Conservation (phyloP, 2,888 invertebrate species). For the Drosophila nigricruria region DNA sequence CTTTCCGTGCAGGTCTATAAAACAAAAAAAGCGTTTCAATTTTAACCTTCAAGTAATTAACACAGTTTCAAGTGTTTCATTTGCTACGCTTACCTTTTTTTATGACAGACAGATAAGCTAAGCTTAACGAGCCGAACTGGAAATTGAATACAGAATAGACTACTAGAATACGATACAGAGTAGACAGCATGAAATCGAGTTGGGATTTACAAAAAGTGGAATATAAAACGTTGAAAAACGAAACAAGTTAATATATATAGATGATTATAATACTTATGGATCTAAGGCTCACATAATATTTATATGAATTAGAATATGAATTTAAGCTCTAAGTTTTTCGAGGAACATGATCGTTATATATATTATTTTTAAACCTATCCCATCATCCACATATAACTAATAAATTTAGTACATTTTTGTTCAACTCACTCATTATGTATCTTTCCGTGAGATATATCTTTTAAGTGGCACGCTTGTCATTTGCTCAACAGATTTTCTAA, state of each 20-base stretch:
- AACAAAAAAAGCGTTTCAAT: background rate
- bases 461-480: background rate
- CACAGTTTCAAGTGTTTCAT: background rate
- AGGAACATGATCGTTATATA: no score
- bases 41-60: background rate
- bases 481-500: conserved; percentile 8
- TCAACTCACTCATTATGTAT: background rate
- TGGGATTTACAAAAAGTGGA: background rate
- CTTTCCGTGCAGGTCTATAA: background rate
- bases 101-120: background rate
- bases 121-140: background rate
- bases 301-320: no score
- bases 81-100: background rate
- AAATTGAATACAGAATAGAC: background rate
- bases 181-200: background rate
- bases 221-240: no score
- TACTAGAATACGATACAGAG: no score
- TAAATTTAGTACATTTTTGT: background rate
- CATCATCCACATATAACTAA: background rate
- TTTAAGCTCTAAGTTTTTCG: no score
- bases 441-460: background rate
- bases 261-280: no score
- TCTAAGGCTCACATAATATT: no score
- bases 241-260: no score
- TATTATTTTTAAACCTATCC: no score